Evolutionary conservation across 2,888 invertebrate genomes (phyloP).

Genomic region (Dicycla oo): DNA sequence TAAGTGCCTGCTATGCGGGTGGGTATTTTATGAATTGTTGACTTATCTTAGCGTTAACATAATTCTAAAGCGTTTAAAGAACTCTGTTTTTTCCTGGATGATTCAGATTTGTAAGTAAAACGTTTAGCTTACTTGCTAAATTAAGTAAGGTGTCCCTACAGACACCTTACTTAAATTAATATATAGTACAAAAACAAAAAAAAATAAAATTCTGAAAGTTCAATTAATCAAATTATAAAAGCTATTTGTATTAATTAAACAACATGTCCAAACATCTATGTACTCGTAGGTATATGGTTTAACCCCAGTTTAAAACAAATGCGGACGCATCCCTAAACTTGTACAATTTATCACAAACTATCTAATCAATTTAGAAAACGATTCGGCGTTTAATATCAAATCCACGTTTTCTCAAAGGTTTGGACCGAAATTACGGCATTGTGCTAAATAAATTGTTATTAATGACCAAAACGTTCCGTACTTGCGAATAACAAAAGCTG

Average conservation of each 20-base stretch:
- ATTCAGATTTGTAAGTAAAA: not conserved
- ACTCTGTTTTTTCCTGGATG: not conserved
- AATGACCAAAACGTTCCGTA: constrained; percentile 86
- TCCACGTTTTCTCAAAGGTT: constrained; percentile 87
- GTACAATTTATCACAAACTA: constrained; percentile 85
- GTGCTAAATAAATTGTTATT: constrained; percentile 90
- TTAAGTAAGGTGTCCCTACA: too few relatives aligned
- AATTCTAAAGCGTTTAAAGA: constrained; percentile 9
- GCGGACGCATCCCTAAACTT: constrained; percentile 71
- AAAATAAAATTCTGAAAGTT: not conserved
- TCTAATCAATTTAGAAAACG: constrained; percentile 87
- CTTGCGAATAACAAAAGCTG: constrained; percentile 83
- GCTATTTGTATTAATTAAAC: constrained; percentile 40
- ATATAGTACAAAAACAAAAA: not conserved
- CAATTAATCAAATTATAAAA: constrained; percentile 17
- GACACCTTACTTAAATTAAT: not conserved
- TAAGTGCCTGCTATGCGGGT: constrained; percentile 65
- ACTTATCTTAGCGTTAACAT: constrained; percentile 30
- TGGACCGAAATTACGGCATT: constrained; percentile 86
- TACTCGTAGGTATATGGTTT: too few relatives aligned
- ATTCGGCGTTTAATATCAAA: constrained; percentile 86
- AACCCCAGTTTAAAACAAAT: constrained; percentile 47
- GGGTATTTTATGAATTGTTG: constrained; percentile 32
- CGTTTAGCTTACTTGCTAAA: not conserved
- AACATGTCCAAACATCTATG: constrained; percentile 46